Evolutionary conservation across 2,113 vertebrate genomes (phyloP), one percentile per base, ranked within the genome.

Genomic region (Triplophysa siluroides): DNA sequence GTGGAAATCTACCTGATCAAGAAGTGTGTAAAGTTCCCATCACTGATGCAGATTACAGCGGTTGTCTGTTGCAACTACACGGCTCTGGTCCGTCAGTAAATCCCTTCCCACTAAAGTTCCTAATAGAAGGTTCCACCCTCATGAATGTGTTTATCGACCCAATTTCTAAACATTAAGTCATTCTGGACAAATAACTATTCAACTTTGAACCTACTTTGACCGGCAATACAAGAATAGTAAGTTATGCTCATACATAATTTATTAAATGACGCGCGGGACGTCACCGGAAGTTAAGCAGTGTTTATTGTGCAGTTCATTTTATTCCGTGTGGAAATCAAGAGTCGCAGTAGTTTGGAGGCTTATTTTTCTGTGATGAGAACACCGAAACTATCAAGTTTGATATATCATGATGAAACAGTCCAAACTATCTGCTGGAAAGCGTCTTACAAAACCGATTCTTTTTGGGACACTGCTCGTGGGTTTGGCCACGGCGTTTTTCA

Each of bases 361-460:
- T 76, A 8, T 8, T 47, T 45, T 54, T 69, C 33, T 21, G 23
- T 24, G 8, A 14, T 47, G 12, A 18, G n/a, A 38, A 38, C 33
- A 21, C 11, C 8, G 47, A 26, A 0, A 33, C 60, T 24, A 2
- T 6, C 18, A 8, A 61, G 26, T 12, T 29, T 8, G 13, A 26
- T 8, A 3, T 4, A 72, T 5, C 8, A 81, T 0, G 29, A 93
- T 92, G 92, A 90, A 85, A 52, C 88, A 83, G 2, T 72, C 84
- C 69, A 84, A 85, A 5, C 72, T 93, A 26, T 93, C 90, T 0
- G 13, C 77, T 3, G 47, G 4, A 26, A 92, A 93, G 45, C 91
- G 92, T 0, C 85, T 90, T 7, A 50, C 86, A 0, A 93, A 94
- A 52, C 93, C 92, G 0, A 1, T 93, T 21, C 76, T 93, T 43